phyloP scores from a whole-genome alignment of 2,113 vertebrate species.

The Pelecanus crispus region DNA sequence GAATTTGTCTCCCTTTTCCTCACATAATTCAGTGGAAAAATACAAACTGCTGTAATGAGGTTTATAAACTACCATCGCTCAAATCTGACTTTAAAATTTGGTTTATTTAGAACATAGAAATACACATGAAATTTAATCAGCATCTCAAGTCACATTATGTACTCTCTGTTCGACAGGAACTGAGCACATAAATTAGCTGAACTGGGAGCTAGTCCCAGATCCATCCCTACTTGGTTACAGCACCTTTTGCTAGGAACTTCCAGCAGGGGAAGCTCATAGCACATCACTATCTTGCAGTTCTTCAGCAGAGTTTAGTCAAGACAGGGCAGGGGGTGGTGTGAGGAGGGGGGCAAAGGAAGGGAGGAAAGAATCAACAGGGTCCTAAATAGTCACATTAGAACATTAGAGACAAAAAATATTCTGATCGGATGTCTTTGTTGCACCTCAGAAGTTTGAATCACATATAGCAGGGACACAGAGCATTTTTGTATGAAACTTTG shows the following conservation, averaged over 20 bases:
- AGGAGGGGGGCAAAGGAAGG: not conserved
- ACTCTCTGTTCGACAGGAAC: constrained; percentile 53
- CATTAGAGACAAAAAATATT: not conserved
- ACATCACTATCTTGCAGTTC: constrained; percentile 47
- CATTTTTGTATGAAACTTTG: constrained; percentile 15
- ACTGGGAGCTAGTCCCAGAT: constrained; percentile 60
- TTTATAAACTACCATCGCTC: constrained; percentile 63
- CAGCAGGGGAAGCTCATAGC: constrained; percentile 82
- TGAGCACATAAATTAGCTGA: constrained; percentile 42
- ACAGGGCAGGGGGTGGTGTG: not conserved
- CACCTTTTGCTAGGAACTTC: constrained; percentile 71
- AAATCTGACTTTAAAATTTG: constrained; percentile 76
- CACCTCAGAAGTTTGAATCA: not conserved
- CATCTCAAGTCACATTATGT: constrained; percentile 59
- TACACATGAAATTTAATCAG: constrained; percentile 70
- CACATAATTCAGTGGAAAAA: constrained; percentile 71
- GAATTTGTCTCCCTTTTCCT: constrained; percentile 39
- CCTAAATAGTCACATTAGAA: not conserved
- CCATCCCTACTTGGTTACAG: constrained; percentile 34
- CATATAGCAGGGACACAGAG: not conserved
- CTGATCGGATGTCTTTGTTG: not conserved
- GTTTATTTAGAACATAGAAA: constrained; percentile 69
- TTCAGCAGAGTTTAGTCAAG: constrained; percentile 47
- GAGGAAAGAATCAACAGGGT: not conserved
- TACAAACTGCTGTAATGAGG: constrained; percentile 64